phyloP scores from a whole-genome alignment of 2,888 invertebrate species.

The Hypena proboscidalis region DNA sequence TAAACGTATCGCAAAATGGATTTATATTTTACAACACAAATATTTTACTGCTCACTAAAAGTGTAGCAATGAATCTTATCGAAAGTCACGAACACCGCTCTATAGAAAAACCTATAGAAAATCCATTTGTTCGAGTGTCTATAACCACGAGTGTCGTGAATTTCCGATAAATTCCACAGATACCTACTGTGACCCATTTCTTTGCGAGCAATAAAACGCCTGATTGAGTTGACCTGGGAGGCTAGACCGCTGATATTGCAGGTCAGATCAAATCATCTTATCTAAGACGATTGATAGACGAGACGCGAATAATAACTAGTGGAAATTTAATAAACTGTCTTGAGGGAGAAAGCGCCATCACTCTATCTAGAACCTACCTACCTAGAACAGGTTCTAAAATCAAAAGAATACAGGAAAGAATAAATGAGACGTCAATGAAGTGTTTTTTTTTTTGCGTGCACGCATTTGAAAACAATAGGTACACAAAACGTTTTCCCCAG shows the following conservation, averaged over 20 bases:
- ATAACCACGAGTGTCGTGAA: conserved; percentile 14
- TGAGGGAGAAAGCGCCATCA: no score
- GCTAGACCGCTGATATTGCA: conserved; percentile 16
- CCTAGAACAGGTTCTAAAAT: no score
- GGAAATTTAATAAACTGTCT: no score
- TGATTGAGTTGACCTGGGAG: conserved; percentile 22
- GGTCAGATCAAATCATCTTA: conserved; percentile 3
- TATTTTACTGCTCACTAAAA: conserved; percentile 7
- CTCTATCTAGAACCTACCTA: no score
- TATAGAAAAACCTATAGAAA: conserved; percentile 13
- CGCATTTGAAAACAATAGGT: no score
- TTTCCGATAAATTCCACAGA: conserved; percentile 45
- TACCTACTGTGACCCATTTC: conserved; percentile 29
- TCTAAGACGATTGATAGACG: neutral
- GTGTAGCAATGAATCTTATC: conserved; percentile 7
- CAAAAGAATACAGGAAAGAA: no score
- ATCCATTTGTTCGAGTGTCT: no score
- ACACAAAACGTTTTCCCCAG: no score
- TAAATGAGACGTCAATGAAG: no score
- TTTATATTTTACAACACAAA: neutral
- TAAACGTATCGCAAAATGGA: neutral
- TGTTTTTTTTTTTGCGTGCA: no score
- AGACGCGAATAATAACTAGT: no score
- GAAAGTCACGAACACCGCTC: conserved; percentile 29
- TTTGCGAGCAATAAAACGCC: conserved; percentile 30